phyloP scores from a whole-genome alignment of 2,888 invertebrate species.

The Hartigia nigra region DNA sequence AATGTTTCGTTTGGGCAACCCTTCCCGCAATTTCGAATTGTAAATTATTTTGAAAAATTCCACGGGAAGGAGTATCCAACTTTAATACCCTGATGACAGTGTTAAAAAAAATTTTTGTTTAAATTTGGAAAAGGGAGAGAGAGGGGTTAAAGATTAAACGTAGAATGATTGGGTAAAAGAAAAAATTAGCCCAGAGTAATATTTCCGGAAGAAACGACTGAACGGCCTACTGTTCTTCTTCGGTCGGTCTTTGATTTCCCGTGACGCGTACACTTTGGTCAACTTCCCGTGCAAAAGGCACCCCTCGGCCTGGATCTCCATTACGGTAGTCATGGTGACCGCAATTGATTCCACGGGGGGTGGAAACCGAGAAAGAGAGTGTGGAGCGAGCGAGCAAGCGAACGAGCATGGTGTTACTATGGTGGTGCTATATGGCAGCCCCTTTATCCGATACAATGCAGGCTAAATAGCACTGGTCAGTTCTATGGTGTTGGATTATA shows the following conservation, averaged over 20 bases:
- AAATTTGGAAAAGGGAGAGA: too few species aligned
- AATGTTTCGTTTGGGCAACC: neutral
- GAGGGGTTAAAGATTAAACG: slow-evolving; percentile 11
- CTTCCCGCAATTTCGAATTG: neutral
- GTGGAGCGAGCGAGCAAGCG: slow-evolving; percentile 21
- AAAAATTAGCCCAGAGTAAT: neutral
- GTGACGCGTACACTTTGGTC: slow-evolving; percentile 47
- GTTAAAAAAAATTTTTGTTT: too few species aligned
- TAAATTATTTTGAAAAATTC: neutral
- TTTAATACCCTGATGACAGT: too few species aligned
- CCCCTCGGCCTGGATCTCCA: slow-evolving; percentile 59
- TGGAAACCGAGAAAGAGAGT: slow-evolving; percentile 25
- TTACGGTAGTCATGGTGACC: slow-evolving; percentile 64
- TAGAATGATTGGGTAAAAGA: neutral
- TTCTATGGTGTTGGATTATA: slow-evolving; percentile 60
- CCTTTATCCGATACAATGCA: slow-evolving; percentile 59
- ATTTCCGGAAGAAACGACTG: too few species aligned
- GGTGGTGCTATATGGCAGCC: slow-evolving; percentile 46
- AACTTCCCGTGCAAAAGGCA: slow-evolving; percentile 58
- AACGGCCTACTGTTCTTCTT: slow-evolving; percentile 29
- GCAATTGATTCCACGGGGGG: slow-evolving; percentile 62
- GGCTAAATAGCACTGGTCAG: slow-evolving; percentile 59
- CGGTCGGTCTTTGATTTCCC: slow-evolving; percentile 53
- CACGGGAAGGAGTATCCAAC: too few species aligned
- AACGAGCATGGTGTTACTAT: slow-evolving; percentile 43